Evolutionary conservation across 2,888 invertebrate genomes (phyloP), one percentile per base, ranked within the genome.

Genomic region (Ceraclea dissimilis): DNA sequence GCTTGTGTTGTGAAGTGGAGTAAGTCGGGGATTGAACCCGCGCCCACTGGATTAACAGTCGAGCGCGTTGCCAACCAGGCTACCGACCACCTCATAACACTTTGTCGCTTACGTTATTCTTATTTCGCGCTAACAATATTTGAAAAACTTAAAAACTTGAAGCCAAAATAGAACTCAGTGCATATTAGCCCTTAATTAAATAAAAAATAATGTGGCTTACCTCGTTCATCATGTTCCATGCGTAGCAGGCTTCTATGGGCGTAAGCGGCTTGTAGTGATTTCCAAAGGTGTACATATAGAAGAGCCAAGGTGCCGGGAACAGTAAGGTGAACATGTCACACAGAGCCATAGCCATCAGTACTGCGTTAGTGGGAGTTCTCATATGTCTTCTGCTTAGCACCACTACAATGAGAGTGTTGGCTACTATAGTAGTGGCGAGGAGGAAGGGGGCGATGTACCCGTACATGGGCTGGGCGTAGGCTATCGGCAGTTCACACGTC

Each of bases 291-390:
- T 91, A 93, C 86, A 93, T 90, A 69, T 93, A 92, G 71, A 94
- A 85, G 49, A 93, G 84, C 84, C 92, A 93, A 0, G 93, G 93
- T 0, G 93, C 87, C 0, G 93, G 93, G 67, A 93, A 88, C 52
- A 93, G 79, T 67, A 93, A 86, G 0, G 95, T 96, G 70, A 94
- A 85, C 85, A 94, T 89, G 73, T 96, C 96, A 64, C 93, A 92
- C 2, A 96, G 79, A 0, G 96, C 95, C 93, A 96, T 96, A n/a
- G 90, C 90, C 82, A 93, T 87, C 2, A 95, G 80, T 1, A 94
- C 90, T n/a, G 88, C 83, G 72, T 94, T 94, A 4, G 94, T 94
- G 0, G 94, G 93, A 0, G 91, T 90, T 22, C 89, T 72, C 95
- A 96, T 95, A 71, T 94, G 93, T 33, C 88, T 80, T 63, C 92